A percentile compares a stretch with the other conserved stretches of the same genome.
Evolutionary conservation across 2,888 invertebrate genomes (phyloP).

Genomic region (Epistrophe eligans): DNA sequence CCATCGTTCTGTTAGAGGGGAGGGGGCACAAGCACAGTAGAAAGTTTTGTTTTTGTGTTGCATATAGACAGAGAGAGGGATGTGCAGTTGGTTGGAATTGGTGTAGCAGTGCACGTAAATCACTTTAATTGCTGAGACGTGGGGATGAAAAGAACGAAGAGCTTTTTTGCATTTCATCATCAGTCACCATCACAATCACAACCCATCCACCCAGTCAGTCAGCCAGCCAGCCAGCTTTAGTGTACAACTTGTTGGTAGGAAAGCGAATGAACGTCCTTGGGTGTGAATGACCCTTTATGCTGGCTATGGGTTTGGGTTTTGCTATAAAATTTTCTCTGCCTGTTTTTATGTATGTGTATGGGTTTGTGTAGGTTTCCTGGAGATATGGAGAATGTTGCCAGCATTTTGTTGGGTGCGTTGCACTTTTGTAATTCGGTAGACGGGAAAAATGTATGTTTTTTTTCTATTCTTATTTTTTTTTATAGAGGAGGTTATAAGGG

Average conservation of each 20-base stretch:
- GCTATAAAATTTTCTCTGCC: slow-evolving; percentile 17
- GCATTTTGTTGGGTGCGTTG: slow-evolving; percentile 69
- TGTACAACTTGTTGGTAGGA: slow-evolving; percentile 75
- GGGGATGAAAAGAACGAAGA: slow-evolving; percentile 36
- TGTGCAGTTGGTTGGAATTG: slow-evolving; percentile 19
- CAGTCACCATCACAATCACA: not conserved
- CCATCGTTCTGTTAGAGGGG: not conserved
- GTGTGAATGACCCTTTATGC: slow-evolving; percentile 76
- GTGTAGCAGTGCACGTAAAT: slow-evolving; percentile 65
- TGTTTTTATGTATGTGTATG: slow-evolving; percentile 22
- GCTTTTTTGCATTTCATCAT: slow-evolving; percentile 60
- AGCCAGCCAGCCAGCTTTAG: not conserved
- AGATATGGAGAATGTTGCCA: slow-evolving; percentile 34
- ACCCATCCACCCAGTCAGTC: not conserved
- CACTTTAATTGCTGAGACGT: slow-evolving; percentile 60
- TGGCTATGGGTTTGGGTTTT: slow-evolving; percentile 48
- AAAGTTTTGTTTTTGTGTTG: slow-evolving; percentile 71
- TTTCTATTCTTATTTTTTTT: slow-evolving; percentile 8
- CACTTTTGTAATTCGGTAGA: slow-evolving; percentile 73
- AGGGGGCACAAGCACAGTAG: slow-evolving; percentile 41
- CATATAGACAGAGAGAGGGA: slow-evolving; percentile 8
- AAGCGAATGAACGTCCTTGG: slow-evolving; percentile 79
- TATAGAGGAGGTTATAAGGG: slow-evolving; percentile 1
- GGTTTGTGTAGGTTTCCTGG: slow-evolving; percentile 11
- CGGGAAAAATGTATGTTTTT: slow-evolving; percentile 40